Conservation (phyloP, 2,797 vertebrate genomes). For the Lateolabrax maculatus region DNA sequence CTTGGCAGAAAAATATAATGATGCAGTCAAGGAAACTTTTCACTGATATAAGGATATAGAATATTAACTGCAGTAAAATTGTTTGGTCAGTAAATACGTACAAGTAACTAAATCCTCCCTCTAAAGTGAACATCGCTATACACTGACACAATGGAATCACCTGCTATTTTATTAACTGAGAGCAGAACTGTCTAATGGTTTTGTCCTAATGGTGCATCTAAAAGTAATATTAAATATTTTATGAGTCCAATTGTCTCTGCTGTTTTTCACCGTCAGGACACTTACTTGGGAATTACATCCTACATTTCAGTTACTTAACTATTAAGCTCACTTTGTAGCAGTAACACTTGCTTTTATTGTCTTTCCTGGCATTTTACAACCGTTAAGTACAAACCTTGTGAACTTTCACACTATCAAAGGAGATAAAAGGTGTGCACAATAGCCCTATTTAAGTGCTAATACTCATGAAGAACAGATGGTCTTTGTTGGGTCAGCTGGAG, state of each 20-base stretch:
- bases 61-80: slow-evolving; percentile 1
- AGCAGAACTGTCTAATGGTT: not conserved
- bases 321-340: not conserved
- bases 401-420: not conserved
- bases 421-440: not conserved
- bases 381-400: not conserved
- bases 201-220: not conserved
- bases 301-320: slow-evolving; percentile 12
- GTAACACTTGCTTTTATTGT: slow-evolving; percentile 6
- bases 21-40: not conserved
- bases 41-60: not conserved
- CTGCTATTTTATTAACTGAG: not conserved
- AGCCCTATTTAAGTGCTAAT: not conserved
- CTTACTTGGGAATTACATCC: not conserved
- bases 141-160: not conserved
- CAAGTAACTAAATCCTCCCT: not conserved
- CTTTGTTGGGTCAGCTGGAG: not conserved
- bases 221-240: slow-evolving; percentile 2
- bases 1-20: slow-evolving; percentile 2
- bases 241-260: slow-evolving; percentile 15
- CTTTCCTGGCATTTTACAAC: not conserved
- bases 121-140: not conserved
- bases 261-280: slow-evolving; percentile 4
- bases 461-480: not conserved
- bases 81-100: not conserved